Evolutionary conservation across 2,113 vertebrate genomes (phyloP).

Genomic region (Hypocryptadius cinnamomeus): DNA sequence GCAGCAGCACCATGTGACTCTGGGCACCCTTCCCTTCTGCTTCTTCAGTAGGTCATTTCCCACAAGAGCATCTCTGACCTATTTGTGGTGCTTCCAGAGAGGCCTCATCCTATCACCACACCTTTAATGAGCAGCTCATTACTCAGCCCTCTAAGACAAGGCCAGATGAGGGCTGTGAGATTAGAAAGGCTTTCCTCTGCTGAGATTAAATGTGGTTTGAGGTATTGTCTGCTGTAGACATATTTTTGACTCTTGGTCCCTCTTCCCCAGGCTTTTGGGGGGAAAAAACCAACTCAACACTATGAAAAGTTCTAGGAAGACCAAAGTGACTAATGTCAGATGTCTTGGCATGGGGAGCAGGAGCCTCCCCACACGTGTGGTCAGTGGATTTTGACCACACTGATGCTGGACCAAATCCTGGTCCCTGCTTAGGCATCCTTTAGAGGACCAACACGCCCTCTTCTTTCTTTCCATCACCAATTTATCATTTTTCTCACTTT

Average conservation of each 20-base stretch:
- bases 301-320: neutral
- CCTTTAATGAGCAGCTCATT: neutral
- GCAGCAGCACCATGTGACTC: neutral
- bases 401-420: neutral
- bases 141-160: neutral
- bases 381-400: neutral
- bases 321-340: neutral
- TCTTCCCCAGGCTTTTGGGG: rapidly evolving
- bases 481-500: neutral
- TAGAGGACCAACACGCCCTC: rapidly evolving
- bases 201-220: neutral
- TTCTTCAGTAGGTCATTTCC: neutral
- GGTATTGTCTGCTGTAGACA: too few species aligned
- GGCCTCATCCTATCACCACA: neutral
- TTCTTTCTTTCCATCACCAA: neutral
- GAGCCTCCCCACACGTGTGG: neutral
- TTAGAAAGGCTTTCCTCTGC: neutral
- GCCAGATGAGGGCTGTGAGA: neutral
- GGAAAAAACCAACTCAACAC: neutral
- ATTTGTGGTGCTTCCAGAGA: neutral
- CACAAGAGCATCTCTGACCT: neutral
- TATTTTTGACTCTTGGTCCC: neutral
- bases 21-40: neutral
- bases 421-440: neutral
- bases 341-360: neutral